A percentile compares a stretch with the other conserved stretches of the same genome.
Conservation (phyloP, 2,888 invertebrate genomes). For the Macrosoma leucophasiata region DNA sequence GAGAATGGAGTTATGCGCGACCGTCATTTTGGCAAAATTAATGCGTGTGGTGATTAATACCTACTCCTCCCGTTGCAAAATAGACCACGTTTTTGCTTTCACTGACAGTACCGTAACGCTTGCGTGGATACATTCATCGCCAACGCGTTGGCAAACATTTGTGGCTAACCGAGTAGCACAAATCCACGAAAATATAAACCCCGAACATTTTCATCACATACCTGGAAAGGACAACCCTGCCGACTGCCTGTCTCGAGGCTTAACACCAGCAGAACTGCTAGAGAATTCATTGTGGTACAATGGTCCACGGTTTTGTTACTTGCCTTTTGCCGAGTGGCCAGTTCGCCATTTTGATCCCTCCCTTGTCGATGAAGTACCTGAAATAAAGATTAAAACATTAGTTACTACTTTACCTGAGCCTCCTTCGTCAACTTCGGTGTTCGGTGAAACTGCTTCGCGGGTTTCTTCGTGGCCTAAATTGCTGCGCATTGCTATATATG, state of each 20-base stretch:
- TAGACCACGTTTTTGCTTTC: conserved; percentile 5
- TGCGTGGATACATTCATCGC: conserved; percentile 13
- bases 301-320: conserved; percentile 5
- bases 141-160: conserved; percentile 11
- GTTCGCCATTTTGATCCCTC: background rate
- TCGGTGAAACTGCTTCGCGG: background rate
- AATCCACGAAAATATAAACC: conserved; percentile 1
- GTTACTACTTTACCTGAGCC: background rate
- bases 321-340: background rate
- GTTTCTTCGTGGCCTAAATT: conserved; percentile 4
- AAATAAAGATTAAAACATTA: conserved; percentile 3
- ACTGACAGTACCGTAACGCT: conserved; percentile 9
- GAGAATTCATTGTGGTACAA: conserved; percentile 12
- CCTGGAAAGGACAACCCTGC: conserved; percentile 15
- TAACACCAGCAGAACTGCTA: conserved; percentile 7
- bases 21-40: too few relatives aligned
- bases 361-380: conserved; percentile 1
- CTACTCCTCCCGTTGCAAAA: too few relatives aligned
- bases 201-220: conserved; percentile 13
- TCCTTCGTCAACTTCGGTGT: background rate
- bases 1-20: conserved; percentile 1
- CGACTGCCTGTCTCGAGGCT: conserved; percentile 20
- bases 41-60: too few relatives aligned
- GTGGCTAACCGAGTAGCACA: conserved; percentile 10
- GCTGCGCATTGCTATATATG: background rate